Conservation (phyloP, 92 coral and sea anemone species). For the Zoanthus sociatus region DNA sequence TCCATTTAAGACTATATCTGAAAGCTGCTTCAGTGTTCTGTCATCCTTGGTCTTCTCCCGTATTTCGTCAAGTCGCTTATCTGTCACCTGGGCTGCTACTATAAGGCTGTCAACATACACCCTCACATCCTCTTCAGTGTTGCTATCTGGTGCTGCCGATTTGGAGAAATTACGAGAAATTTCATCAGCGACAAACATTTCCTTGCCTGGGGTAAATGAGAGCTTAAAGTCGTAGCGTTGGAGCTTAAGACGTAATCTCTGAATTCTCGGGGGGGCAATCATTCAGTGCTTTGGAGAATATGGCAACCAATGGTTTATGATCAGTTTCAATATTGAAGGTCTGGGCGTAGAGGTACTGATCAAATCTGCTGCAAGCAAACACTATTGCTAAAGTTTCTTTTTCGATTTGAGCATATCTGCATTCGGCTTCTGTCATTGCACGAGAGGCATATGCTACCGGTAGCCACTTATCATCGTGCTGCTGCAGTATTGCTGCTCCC, state of each 20-base stretch:
- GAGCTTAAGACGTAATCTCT: constrained; percentile 21
- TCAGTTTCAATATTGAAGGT: constrained; percentile 32
- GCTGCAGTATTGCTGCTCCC: constrained; percentile 37
- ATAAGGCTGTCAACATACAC: constrained; percentile 15
- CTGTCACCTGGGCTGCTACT: constrained; percentile 13
- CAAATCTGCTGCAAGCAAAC: constrained; percentile 38
- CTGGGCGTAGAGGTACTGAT: constrained; percentile 36
- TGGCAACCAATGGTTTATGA: constrained; percentile 25
- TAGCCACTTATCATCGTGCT: constrained; percentile 28
- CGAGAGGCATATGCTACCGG: constrained; percentile 42
- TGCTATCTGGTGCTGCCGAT: neutral
- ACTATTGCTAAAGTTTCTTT: constrained; percentile 34
- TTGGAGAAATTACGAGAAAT: constrained; percentile 1
- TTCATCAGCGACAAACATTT: constrained; percentile 23
- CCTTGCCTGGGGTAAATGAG: constrained; percentile 14
- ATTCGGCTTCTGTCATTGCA: constrained; percentile 45
- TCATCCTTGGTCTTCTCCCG: constrained; percentile 45
- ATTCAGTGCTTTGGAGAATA: constrained; percentile 35
- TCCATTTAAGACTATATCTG: constrained; percentile 15
- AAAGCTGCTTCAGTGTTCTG: constrained; percentile 28
- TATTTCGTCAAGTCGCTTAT: constrained; percentile 11
- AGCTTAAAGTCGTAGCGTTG: constrained; percentile 9
- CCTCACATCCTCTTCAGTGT: constrained; percentile 6
- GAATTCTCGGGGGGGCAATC: constrained; percentile 34
- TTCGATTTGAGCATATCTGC: constrained; percentile 39